Evolutionary conservation across 2,888 invertebrate genomes (phyloP), one percentile per base, ranked within the genome.

Genomic region (Dicycla oo): DNA sequence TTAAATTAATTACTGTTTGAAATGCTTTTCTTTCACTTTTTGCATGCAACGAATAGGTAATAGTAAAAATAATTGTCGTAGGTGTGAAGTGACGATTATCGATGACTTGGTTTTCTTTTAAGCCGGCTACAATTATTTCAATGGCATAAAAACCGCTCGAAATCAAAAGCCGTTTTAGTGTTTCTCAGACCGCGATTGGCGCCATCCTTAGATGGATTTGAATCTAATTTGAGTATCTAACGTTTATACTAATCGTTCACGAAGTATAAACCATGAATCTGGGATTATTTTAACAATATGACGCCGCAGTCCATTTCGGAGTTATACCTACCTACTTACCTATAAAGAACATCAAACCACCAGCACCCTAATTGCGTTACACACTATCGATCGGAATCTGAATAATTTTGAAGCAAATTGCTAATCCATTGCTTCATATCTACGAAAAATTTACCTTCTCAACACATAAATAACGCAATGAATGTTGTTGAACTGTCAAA

Each of bases 21-120:
- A 70, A 30, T 54, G 23, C 13, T 68, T 58, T 63, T 83, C 61
- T 69, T 72, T 80, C 66, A 77, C 66, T 77, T 83, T 69, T 75
- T 64, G 70, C 73, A 74, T 74, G 73, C 47, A n/a, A 49, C 26
- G 49, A 43, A 60, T 18, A 40, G 58, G 3, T 40, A 30, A 15
- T 49, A 15, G n/a, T 61, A 13, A n/a, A 61, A 62, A 20, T n/a
- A 53, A 71, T 74, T 15, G 49, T 20, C 11, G 13, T 74, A 8
- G 0, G 53, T 62, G 57, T 61, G 26, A 66, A 23, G 3, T 49
- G 54, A 49, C 34, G 13, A 34, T 67, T 47, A 53, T 64, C 60
- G 26, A 69, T 58, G 57, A 61, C 63, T 30, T 56, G 20, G 38
- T 64, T 51, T 45, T 61, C 20, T 62, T 56, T 64, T 64, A 65